A percentile compares a stretch with the other conserved stretches of the same genome.
Conservation (phyloP, 2,888 invertebrate species). For the Notodonta dromedarius region DNA sequence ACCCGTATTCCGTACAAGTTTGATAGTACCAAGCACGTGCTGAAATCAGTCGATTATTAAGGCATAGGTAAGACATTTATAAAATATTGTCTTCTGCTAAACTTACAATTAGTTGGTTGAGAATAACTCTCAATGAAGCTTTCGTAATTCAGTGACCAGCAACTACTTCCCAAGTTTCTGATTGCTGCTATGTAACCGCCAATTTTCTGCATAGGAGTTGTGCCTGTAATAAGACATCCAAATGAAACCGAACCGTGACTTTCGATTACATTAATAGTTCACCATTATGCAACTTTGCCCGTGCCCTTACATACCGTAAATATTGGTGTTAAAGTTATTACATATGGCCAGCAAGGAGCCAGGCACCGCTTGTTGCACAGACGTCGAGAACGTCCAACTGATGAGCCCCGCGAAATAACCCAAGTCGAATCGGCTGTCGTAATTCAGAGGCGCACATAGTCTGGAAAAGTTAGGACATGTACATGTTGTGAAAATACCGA, state of each 20-base stretch:
- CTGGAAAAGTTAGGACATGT: constrained; percentile 42
- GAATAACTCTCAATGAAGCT: constrained; percentile 46
- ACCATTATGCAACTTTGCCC: neutral
- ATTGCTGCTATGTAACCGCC: constrained; percentile 60
- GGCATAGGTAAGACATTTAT: no score
- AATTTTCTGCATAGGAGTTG: constrained; percentile 69
- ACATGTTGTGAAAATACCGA: no score
- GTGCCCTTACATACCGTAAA: constrained; percentile 52
- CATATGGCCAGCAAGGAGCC: constrained; percentile 59
- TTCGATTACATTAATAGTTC: neutral
- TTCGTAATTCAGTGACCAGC: constrained; percentile 56
- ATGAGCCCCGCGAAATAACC: constrained; percentile 72
- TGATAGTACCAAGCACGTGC: constrained; percentile 93
- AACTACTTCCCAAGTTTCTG: constrained; percentile 39
- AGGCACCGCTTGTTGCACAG: constrained; percentile 64
- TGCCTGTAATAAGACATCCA: constrained; percentile 47
- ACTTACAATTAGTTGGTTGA: constrained; percentile 57
- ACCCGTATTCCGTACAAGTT: constrained; percentile 95
- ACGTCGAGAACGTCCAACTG: constrained; percentile 68
- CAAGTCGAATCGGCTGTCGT: constrained; percentile 59
- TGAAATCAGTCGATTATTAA: constrained; percentile 47
- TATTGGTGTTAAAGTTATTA: constrained; percentile 52
- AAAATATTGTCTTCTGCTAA: no score
- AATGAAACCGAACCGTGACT: neutral
- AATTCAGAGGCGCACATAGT: constrained; percentile 61